Evolutionary conservation across 2,797 vertebrate genomes (phyloP).

Genomic region (Macroramphosus scolopax): DNA sequence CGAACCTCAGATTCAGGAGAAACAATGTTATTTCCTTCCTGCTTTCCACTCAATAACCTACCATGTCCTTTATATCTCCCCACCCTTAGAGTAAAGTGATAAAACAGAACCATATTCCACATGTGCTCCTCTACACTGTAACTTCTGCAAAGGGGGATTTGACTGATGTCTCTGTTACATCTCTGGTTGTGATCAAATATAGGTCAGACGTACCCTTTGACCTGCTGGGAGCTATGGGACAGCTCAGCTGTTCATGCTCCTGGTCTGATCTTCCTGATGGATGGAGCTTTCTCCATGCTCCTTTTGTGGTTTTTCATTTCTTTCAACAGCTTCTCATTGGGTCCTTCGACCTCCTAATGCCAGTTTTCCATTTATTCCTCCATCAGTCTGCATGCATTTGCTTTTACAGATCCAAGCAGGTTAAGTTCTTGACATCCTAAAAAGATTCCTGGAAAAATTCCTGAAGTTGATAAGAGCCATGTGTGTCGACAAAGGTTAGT

Average conservation of each 20-base stretch:
- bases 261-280: slow-evolving; percentile 56
- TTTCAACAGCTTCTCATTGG: slow-evolving; percentile 38
- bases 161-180: slow-evolving; percentile 63
- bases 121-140: slow-evolving; percentile 42
- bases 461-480: slow-evolving; percentile 20
- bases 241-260: slow-evolving; percentile 37
- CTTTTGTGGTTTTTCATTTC: slow-evolving; percentile 42
- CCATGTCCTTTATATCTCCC: slow-evolving; percentile 50
- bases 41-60: slow-evolving; percentile 51
- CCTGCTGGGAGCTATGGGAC: slow-evolving; percentile 47
- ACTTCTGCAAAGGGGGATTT: slow-evolving; percentile 33
- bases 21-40: slow-evolving; percentile 10
- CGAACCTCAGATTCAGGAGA: no score
- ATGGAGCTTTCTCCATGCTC: slow-evolving; percentile 39
- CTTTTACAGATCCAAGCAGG: slow-evolving; percentile 36
- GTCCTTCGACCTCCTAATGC: slow-evolving; percentile 29
- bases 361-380: slow-evolving; percentile 28
- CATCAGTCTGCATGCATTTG: slow-evolving; percentile 48
- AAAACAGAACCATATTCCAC: slow-evolving; percentile 59
- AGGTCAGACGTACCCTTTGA: slow-evolving; percentile 60
- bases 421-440: slow-evolving; percentile 14
- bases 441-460: slow-evolving; percentile 15
- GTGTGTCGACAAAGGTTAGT: slow-evolving; percentile 12
- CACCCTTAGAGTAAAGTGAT: slow-evolving; percentile 53
- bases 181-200: slow-evolving; percentile 50